Base-by-base conservation (phyloP, 2,797 vertebrate genomes). In the Pangasius krempfi region DNA sequence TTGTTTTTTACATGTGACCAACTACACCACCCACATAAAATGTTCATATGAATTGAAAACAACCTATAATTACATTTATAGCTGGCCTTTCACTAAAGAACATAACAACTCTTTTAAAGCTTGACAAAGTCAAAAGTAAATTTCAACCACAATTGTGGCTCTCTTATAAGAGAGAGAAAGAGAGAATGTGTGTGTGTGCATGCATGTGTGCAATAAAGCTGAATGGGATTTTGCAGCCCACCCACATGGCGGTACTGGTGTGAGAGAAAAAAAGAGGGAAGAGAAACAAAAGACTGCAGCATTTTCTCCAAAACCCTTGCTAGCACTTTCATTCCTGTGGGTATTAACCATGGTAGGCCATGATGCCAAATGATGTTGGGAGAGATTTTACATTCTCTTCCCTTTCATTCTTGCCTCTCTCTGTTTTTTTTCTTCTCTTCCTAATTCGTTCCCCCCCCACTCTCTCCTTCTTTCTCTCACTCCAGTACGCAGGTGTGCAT, bases 401-500 rank as follows among this genome's bases (percentile, higher is more conserved):
- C 20, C 27, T 37, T 27, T 76, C 27, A 1, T 9, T 78, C 22
- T 79, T 22, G 8, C 6, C n/a, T 64, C 64, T n/a, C 14, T 37
- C 8, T 66, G 0, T 68, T 68, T 18, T 68, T 68, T 22, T 37
- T 58, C 5, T 75, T 33, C 25, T 30, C 37, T 40, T n/a, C 7
- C 40, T 66, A 83, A 83, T 47, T 50, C 18, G 7, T 20, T 25
- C 44, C 50, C 33, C 64, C 87, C n/a, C 70, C 5, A 47, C 37
- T 25, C 66, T 64, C 20, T 83, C 44, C 58, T 37, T 40, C 87
- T 88, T 80, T 86, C 56, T 87, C 56, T 86, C 90, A 91, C 90
- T 92, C 62, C 90, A 44, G 50, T 86, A 73, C 89, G 92, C 94
- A 95, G 95, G 95, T 96, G 95, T 94, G 93, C 92, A 90, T 92